Evolutionary conservation across 2,888 invertebrate species (phyloP).

Genomic region (Baccha elongata): DNA sequence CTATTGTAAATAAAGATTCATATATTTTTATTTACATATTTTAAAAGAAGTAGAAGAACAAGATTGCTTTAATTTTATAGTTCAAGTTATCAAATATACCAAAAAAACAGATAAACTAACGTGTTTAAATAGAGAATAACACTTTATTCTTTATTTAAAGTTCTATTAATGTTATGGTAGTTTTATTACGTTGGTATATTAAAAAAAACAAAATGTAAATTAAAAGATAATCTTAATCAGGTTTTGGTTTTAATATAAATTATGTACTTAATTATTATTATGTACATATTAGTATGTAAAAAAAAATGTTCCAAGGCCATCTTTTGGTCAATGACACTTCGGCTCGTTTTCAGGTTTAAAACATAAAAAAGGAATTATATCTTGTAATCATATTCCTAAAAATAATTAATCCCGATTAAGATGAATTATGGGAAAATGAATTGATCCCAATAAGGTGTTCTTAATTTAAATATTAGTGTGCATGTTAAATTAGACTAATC

Average conservation of each 20-base stretch:
- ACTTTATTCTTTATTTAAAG: neutral
- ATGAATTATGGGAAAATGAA: no score
- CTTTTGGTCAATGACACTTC: slow-evolving; percentile 41
- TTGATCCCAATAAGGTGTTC: no score
- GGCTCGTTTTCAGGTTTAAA: neutral
- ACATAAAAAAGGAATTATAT: neutral
- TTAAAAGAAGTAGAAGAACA: slow-evolving; percentile 5
- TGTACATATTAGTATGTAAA: neutral
- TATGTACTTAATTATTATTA: neutral
- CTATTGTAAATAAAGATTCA: neutral
- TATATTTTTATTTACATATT: neutral
- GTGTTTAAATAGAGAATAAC: neutral
- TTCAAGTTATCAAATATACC: slow-evolving; percentile 10
- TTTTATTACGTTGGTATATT: neutral
- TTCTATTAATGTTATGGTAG: slow-evolving; percentile 29
- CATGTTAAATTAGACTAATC: no score
- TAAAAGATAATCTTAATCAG: slow-evolving; percentile 36
- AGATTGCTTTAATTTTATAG: slow-evolving; percentile 13
- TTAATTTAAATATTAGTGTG: no score
- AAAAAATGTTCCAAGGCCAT: slow-evolving; percentile 27
- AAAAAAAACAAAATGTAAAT: neutral
- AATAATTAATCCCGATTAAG: no score
- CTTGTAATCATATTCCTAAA: no score
- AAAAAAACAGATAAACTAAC: neutral
- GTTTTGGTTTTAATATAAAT: neutral